Evolutionary conservation across 2,113 vertebrate species (phyloP), one percentile per base, ranked within the genome.

Genomic region (Peromyscus polionotus): DNA sequence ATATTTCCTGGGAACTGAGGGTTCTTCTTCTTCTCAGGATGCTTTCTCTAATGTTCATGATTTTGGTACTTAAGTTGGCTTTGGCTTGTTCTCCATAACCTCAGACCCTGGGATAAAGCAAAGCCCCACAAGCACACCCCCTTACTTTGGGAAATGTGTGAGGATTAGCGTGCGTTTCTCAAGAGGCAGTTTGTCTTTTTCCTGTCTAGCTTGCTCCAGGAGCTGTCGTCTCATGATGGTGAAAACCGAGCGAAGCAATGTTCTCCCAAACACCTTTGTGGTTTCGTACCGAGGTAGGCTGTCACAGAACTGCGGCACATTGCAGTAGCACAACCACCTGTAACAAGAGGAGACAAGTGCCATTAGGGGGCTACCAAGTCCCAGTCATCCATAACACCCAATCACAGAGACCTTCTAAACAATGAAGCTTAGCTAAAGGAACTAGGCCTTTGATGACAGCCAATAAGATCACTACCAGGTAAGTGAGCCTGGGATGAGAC

Each of bases 131-230:
- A 20, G 83, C 20, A 36, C 42, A 12, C 4, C 3, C 48, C 76
- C 99, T 99, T 99, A 99, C 99, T 99, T 99, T 94, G 99, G 99
- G 96, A 99, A 99, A 98, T 99, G 99, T 96, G 99, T 99, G 97
- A 99, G 99, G 96, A 99, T 99, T 96, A 99, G 99, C 51, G 99
- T 99, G 96, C 99, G 99, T 97, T 99, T 99, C 98, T 99, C 99
- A 13, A 99, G 99, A 33, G 99, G 99, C 87, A 99, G 99, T 96
- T 99, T 99, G 99, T 99, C 99, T 97, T 99, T 99, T 95, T 99
- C 99, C 98, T 99, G 99, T 65, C 99, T 98, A 86, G 99, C 99
- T 98, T 99, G 99, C 96, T 99, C 99, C 98, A 99, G 98, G 94
- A 99, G 99, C 3, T 99, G 99, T 39, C 99, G 99, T 93, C 99